Base-by-base conservation (phyloP, 1,140 invertebrate species). In the Paramacrobiotus metropolitanus region DNA sequence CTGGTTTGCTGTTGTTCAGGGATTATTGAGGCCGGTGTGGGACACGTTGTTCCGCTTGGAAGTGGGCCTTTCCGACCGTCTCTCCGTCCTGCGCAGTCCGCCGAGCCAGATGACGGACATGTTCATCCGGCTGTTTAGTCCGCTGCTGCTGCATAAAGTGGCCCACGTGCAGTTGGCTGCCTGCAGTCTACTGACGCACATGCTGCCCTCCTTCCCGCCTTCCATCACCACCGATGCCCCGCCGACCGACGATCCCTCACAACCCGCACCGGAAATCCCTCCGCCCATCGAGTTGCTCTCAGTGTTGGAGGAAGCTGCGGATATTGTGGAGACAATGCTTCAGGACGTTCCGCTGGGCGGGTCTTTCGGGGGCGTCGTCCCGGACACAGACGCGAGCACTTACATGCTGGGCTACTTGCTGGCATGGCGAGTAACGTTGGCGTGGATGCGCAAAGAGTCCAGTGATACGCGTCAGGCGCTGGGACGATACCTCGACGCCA, bases 281-380 rank as follows among this genome's bases (percentile, higher is more conserved):
- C 48, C 48, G 9, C 48, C 48, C 4, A 4, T 28, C 15, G 48
- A 55, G 48, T 24, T 55, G 4, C 15, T 55, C 15, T 55, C 48
- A 15, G 15, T 55, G 9, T 28, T 55, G 15, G 4, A 20, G 9
- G 48, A 55, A 9, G 15, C 48, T 24, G 24, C 15, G 4, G 48
- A 55, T 9, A 55, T 55, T 55, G 48, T 55, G 15, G 48, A 55
- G 48, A 55, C 15, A 15, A 55, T 55, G 48, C 48, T 55, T 15
- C 15, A 55, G 4, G 48, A 55, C 15, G 48, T 55, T 9, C 15
- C 48, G 9, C 28, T 55, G 24, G 48, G 48, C 24, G 48, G 28
- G 28, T 15, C 48, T 9, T 55, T 55, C 28, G 48, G 48, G 24
- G 15, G 15, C 15, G 48, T 55, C 15, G 48, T 55, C 15, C 48